Percentiles rank a stretch among this genome's conserved stretches.
Conservation (phyloP, 2,888 invertebrate genomes). For the Plebejus melissa region DNA sequence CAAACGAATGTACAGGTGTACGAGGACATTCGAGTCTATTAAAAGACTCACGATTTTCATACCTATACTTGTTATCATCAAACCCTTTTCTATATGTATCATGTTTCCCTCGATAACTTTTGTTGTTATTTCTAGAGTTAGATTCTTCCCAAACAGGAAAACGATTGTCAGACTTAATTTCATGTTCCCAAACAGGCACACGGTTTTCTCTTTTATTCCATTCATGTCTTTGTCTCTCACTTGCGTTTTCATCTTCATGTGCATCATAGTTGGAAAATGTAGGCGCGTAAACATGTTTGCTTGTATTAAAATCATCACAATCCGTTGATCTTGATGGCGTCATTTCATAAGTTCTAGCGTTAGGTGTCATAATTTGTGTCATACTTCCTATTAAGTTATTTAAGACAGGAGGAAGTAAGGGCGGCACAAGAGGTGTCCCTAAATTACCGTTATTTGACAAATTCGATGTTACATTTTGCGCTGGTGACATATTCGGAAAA, state of each 20-base stretch:
- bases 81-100: not conserved
- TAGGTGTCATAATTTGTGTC: constrained; percentile 38
- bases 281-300: constrained; percentile 63
- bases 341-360: constrained; percentile 36
- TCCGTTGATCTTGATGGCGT: constrained; percentile 54
- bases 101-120: constrained; percentile 29
- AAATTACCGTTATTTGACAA: not conserved
- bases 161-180: not conserved
- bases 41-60: constrained; percentile 34
- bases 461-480: not conserved
- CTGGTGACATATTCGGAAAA: constrained; percentile 2
- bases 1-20: constrained; percentile 40
- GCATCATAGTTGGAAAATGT: constrained; percentile 45
- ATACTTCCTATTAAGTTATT: constrained; percentile 29
- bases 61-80: constrained; percentile 34
- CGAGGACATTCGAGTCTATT: constrained; percentile 38
- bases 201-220: constrained; percentile 28
- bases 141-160: constrained; percentile 39
- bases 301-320: constrained; percentile 42
- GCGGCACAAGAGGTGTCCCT: not conserved
- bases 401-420: constrained; percentile 1
- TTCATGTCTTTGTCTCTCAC: constrained; percentile 30
- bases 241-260: constrained; percentile 44
- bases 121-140: constrained; percentile 37
- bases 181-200: constrained; percentile 25